phyloP scores from a whole-genome alignment of 2,888 invertebrate species.

The Dione vanillae region DNA sequence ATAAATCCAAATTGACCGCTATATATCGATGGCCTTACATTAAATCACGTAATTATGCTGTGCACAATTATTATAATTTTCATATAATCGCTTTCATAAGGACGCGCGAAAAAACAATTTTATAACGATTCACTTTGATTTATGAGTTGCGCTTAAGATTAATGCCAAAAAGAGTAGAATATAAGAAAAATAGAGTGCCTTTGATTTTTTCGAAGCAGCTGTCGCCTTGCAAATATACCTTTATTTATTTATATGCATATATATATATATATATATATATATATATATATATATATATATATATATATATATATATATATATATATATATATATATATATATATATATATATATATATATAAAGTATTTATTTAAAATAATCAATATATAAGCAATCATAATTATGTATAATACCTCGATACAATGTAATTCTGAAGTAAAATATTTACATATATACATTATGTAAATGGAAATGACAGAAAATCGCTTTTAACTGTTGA shows the following conservation, averaged over 20 bases:
- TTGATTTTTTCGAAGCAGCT: constrained; percentile 2
- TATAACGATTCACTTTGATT: constrained; percentile 73
- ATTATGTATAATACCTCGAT: constrained; percentile 3
- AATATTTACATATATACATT: constrained; percentile 1
- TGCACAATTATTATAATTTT: constrained; percentile 83
- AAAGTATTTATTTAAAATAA: not conserved
- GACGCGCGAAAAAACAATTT: constrained; percentile 82
- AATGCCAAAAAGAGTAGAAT: constrained; percentile 57
- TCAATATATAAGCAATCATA: not conserved
- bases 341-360: no score
- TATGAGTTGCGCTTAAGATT: constrained; percentile 65
- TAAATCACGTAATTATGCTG: constrained; percentile 79
- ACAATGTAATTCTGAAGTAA: constrained; percentile 3
- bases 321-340: no score
- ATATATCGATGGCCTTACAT: constrained; percentile 74
- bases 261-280: no score
- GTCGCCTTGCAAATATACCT: no score
- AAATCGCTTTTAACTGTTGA: constrained; percentile 16
- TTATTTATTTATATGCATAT: no score
- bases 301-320: no score
- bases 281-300: no score
- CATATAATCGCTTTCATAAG: constrained; percentile 79
- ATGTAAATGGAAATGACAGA: constrained; percentile 24
- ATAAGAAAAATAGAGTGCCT: constrained; percentile 36
- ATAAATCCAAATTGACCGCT: constrained; percentile 80